phyloP scores from a whole-genome alignment of 2,888 invertebrate species.

The Thymelicus acteon region DNA sequence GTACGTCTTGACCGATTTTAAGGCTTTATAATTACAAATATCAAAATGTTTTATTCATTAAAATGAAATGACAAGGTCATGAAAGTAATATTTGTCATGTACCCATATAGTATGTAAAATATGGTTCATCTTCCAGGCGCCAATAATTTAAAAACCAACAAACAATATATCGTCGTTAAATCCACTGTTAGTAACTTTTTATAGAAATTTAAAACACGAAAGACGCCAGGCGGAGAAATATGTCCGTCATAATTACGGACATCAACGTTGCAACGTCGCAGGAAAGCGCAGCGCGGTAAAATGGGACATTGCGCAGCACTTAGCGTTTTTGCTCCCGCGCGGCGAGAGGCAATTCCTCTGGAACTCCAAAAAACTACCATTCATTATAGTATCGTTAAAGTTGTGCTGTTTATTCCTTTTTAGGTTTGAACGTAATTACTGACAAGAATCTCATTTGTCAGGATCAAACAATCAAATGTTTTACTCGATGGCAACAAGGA shows the following conservation, averaged over 20 bases:
- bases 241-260: conserved; percentile 21
- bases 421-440: conserved; percentile 15
- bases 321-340: conserved; percentile 30
- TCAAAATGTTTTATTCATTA: no score
- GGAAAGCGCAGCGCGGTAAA: conserved; percentile 16
- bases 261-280: conserved; percentile 18
- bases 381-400: conserved; percentile 35
- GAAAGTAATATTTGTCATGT: no score
- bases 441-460: conserved; percentile 19
- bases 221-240: neutral
- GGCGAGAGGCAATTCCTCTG: conserved; percentile 29
- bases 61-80: no score
- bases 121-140: no score
- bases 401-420: conserved; percentile 18
- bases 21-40: no score
- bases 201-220: neutral
- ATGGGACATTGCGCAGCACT: conserved; percentile 31
- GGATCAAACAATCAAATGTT: conserved; percentile 7
- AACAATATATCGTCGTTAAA: neutral
- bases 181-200: neutral
- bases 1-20: no score
- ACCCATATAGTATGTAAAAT: no score
- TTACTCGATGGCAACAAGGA: conserved; percentile 2
- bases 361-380: conserved; percentile 23
- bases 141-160: no score